Percentiles rank a stretch among this genome's conserved stretches.
Evolutionary conservation across 1,140 invertebrate species (phyloP).

Genomic region (Drosophila rhopaloa): DNA sequence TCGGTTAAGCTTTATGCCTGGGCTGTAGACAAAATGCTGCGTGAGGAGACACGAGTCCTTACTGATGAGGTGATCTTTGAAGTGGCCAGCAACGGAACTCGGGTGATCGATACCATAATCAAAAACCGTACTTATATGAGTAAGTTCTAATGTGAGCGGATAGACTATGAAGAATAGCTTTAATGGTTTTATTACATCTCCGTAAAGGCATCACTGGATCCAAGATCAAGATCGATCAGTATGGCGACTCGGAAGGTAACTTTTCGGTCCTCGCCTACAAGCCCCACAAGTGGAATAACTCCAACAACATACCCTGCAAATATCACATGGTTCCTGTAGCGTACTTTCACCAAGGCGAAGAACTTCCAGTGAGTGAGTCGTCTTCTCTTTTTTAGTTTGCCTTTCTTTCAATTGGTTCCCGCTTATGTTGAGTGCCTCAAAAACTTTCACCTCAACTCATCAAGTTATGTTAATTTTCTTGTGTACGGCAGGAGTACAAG

Average conservation of each 20-base stretch:
- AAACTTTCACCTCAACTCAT: constrained; percentile 6
- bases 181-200: not conserved
- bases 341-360: constrained; percentile 90
- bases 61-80: constrained; percentile 88
- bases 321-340: constrained; percentile 92
- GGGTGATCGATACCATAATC: constrained; percentile 92
- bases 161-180: not conserved
- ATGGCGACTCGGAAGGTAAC: constrained; percentile 98
- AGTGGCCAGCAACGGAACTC: constrained; percentile 91
- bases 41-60: constrained; percentile 86
- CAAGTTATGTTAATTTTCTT: not conserved
- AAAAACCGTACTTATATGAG: constrained; percentile 91
- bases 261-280: constrained; percentile 96
- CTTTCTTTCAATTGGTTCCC: constrained; percentile 43
- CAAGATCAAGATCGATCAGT: constrained; percentile 94
- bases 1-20: constrained; percentile 96
- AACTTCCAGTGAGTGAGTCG: constrained; percentile 91
- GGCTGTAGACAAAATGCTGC: constrained; percentile 91
- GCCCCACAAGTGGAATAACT: constrained; percentile 84
- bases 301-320: constrained; percentile 88
- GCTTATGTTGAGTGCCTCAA: constrained; percentile 15
- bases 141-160: constrained; percentile 85
- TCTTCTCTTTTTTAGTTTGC: constrained; percentile 81
- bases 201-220: constrained; percentile 95
- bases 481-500: constrained; percentile 87